Conservation (phyloP, 2,888 invertebrate species). For the Bombylius major region DNA sequence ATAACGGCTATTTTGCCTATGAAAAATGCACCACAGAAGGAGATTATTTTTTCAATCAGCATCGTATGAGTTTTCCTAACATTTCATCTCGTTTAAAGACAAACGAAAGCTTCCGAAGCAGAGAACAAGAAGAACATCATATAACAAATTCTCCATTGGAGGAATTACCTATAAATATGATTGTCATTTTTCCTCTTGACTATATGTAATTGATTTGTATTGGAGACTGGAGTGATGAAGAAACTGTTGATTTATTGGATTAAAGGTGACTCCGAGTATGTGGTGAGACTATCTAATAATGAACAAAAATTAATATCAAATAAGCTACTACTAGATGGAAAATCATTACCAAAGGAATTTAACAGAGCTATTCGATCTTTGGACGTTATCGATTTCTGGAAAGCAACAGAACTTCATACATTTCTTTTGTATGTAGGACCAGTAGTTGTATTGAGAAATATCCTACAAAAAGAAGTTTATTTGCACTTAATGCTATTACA, state of each 20-base stretch:
- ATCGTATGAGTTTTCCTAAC: not conserved
- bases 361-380: not conserved
- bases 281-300: not conserved
- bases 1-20: not conserved
- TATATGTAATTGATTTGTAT: conserved; percentile 6
- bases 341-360: not conserved
- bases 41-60: not conserved
- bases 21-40: not conserved
- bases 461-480: not conserved
- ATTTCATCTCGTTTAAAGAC: not conserved
- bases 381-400: not conserved
- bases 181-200: conserved; percentile 3
- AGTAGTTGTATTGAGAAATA: conserved; percentile 1
- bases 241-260: conserved; percentile 1
- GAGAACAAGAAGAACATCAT: conserved; percentile 1
- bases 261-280: not conserved
- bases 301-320: not conserved
- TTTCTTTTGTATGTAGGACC: conserved; percentile 5
- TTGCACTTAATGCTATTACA: not conserved
- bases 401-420: conserved; percentile 3
- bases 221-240: conserved; percentile 1
- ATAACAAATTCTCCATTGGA: not conserved
- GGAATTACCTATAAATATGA: conserved; percentile 1
- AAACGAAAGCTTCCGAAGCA: not conserved
- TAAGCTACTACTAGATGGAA: not conserved